Evolutionary conservation across 1,140 invertebrate species (phyloP).

Genomic region (Drosophila repletoides): DNA sequence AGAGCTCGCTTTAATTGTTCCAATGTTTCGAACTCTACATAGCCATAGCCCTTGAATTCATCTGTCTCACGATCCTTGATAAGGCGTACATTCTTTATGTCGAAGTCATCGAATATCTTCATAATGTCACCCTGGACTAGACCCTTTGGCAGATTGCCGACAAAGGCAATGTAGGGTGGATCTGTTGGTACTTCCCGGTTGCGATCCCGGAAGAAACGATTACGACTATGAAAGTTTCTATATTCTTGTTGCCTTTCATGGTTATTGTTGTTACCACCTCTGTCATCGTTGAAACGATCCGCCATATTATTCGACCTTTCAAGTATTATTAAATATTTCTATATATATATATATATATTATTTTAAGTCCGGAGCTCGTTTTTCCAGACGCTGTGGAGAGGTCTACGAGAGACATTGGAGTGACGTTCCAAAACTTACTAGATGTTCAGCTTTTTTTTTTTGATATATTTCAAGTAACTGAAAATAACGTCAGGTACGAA

Average conservation of each 20-base stretch:
- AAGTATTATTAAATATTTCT: conserved; percentile 18
- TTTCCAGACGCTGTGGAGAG: conserved; percentile 62
- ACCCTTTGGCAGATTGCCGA: conserved; percentile 94
- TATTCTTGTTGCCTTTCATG: conserved; percentile 26
- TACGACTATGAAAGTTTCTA: conserved; percentile 44
- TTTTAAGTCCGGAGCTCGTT: conserved; percentile 53
- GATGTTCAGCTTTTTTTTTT: neutral
- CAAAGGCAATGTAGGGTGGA: conserved; percentile 94
- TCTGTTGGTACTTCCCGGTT: conserved; percentile 89
- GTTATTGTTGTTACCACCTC: conserved; percentile 14
- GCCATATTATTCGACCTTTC: conserved; percentile 51
- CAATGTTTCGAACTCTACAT: conserved; percentile 95
- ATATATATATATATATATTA: conserved; percentile 20
- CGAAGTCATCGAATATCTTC: conserved; percentile 90
- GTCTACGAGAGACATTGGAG: conserved; percentile 55
- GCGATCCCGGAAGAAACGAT: conserved; percentile 62
- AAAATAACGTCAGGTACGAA: too few relatives aligned
- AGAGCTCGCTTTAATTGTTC: conserved; percentile 91
- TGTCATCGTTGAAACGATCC: conserved; percentile 37
- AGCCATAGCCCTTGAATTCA: conserved; percentile 97
- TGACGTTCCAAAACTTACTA: conserved; percentile 25
- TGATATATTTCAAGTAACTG: neutral
- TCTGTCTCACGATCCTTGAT: conserved; percentile 97
- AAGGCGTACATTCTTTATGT: conserved; percentile 91
- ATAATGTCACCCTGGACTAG: conserved; percentile 96